Percentiles rank a stretch among this genome's conserved stretches.
These are phyloP conservation scores for Amphibalanus amphitrite DNA, from an alignment of 1,140 invertebrate genomes.

Conservation along the genomic window DNA sequence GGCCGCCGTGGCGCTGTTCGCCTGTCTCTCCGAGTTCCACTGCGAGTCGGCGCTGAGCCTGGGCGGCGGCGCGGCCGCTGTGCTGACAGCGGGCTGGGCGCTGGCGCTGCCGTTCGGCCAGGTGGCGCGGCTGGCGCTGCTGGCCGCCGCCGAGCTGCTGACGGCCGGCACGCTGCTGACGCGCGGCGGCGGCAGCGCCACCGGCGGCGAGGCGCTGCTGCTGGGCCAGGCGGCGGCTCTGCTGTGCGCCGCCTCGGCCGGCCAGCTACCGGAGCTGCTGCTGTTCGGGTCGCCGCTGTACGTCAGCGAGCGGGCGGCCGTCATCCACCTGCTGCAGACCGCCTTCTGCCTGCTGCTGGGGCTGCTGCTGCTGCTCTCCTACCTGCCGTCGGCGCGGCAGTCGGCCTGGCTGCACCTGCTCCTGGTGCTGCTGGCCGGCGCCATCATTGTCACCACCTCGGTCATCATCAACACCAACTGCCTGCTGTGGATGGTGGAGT, in stretches of 20 bases:
- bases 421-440: background rate
- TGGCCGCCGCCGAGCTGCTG: background rate
- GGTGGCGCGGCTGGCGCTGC: background rate
- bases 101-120: background rate
- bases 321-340: slow-evolving; percentile 30
- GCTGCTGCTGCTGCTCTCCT: background rate
- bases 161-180: background rate
- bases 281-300: background rate
- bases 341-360: background rate
- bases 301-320: background rate
- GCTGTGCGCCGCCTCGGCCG: background rate
- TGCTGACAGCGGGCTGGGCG: background rate
- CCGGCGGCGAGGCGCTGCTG: background rate
- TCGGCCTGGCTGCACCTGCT: background rate
- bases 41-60: background rate
- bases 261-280: background rate
- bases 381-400: background rate
- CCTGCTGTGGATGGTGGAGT: background rate
- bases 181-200: background rate
- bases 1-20: background rate
- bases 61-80: no score
- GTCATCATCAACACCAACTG: background rate
- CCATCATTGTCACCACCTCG: background rate
- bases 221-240: background rate
- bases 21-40: background rate